Percentiles rank a stretch among this genome's conserved stretches.
phyloP scores from a whole-genome alignment of 2,797 vertebrate species.

The Hydrolagus colliei region DNA sequence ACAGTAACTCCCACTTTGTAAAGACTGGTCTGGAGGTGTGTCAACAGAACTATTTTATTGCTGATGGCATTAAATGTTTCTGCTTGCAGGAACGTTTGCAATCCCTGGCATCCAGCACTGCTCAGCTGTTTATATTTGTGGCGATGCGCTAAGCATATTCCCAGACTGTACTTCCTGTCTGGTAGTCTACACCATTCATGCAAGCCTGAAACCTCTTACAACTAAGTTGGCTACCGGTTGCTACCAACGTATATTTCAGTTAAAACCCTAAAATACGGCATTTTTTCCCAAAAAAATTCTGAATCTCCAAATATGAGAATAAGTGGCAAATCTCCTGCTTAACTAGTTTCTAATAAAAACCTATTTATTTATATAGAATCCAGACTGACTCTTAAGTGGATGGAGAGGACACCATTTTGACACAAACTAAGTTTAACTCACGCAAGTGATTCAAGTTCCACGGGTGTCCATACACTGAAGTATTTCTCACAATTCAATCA shows the following conservation, averaged over 20 bases:
- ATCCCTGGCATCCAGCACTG: conserved; percentile 9
- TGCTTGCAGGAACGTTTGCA: neutral
- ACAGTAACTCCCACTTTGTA: neutral
- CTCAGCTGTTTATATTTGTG: conserved; percentile 6
- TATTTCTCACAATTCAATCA: too few species aligned
- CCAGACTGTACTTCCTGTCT: conserved; percentile 28
- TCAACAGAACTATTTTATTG: neutral
- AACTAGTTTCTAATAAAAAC: too few species aligned
- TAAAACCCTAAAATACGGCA: neutral
- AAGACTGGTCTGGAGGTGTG: neutral
- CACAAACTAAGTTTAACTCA: too few species aligned
- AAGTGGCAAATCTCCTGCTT: too few species aligned
- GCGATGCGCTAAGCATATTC: neutral
- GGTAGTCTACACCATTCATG: neutral
- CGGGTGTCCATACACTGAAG: too few species aligned
- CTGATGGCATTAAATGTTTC: neutral
- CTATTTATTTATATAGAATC: too few species aligned
- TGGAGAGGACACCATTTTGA: too few species aligned
- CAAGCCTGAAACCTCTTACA: neutral
- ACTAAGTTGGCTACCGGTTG: neutral
- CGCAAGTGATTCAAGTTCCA: too few species aligned
- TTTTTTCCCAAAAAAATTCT: too few species aligned
- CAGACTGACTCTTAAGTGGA: too few species aligned
- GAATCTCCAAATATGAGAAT: too few species aligned
- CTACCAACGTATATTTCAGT: neutral